Evolutionary conservation across 2,888 invertebrate genomes (phyloP).

Genomic region (Amiota communis): DNA sequence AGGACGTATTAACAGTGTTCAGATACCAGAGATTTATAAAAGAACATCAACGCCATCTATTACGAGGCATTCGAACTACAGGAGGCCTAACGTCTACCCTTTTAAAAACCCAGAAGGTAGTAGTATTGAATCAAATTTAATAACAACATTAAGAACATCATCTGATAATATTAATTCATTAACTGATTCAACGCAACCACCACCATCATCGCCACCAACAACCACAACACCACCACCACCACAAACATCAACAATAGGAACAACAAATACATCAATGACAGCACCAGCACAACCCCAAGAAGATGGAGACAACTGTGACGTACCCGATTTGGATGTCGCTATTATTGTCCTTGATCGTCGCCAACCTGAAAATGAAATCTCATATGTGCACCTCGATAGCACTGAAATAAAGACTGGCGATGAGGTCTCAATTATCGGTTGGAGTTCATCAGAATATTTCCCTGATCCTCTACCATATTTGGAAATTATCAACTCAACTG

Average conservation of each 20-base stretch:
- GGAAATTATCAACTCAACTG: constrained; percentile 10
- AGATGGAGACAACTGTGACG: neutral
- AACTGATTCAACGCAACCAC: too few species aligned
- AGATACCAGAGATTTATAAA: neutral
- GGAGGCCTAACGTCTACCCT: too few species aligned
- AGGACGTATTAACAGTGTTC: neutral
- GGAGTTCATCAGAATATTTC: neutral
- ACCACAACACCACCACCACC: neutral
- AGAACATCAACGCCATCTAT: neutral
- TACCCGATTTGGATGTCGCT: constrained; percentile 15
- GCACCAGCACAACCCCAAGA: neutral
- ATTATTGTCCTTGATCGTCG: neutral
- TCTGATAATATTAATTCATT: too few species aligned
- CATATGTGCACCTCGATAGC: neutral
- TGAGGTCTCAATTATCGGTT: constrained; percentile 18
- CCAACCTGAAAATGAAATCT: neutral
- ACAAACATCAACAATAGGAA: neutral
- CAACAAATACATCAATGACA: neutral
- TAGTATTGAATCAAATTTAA: neutral
- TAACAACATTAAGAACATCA: neutral
- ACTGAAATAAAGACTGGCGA: constrained; percentile 4
- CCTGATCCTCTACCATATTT: neutral
- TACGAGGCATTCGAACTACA: too few species aligned
- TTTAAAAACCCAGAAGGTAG: too few species aligned
- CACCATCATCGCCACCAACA: neutral